Evolutionary conservation across 2,113 vertebrate genomes (phyloP).

Genomic region (Hucho hucho): DNA sequence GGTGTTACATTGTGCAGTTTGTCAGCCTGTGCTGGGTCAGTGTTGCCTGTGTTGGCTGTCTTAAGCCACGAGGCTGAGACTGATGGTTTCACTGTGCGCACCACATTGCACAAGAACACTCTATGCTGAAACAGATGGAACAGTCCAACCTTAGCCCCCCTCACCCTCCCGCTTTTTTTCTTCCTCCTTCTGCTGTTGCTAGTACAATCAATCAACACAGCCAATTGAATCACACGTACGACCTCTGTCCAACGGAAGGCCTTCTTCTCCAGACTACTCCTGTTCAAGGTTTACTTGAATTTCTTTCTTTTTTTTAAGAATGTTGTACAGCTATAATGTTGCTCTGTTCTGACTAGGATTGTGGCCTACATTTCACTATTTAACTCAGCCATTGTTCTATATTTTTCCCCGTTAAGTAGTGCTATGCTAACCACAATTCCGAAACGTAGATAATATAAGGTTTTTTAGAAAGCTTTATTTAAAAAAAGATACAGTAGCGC

Average conservation of each 20-base stretch:
- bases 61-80: not conserved
- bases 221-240: slow-evolving; percentile 27
- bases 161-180: slow-evolving; percentile 11
- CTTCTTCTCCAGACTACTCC: slow-evolving; percentile 42
- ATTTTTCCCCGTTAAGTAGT: not conserved
- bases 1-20: not conserved
- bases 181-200: slow-evolving; percentile 12
- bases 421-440: slow-evolving; percentile 9
- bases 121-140: slow-evolving; percentile 8
- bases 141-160: slow-evolving; percentile 19
- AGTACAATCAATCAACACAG: slow-evolving; percentile 38
- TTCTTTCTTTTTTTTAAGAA: slow-evolving; percentile 1
- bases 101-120: not conserved
- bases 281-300: slow-evolving; percentile 30
- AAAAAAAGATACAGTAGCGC: too few species aligned
- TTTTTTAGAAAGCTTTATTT: too few species aligned
- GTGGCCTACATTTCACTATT: not conserved
- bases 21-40: not conserved
- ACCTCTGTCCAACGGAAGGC: slow-evolving; percentile 32
- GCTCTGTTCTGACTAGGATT: not conserved
- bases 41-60: not conserved
- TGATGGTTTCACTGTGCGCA: not conserved
- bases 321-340: not conserved
- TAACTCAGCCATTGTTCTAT: not conserved
- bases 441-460: not conserved